Base-by-base conservation (phyloP, 2,113 vertebrate genomes). In the Lepisosteus osseus region DNA sequence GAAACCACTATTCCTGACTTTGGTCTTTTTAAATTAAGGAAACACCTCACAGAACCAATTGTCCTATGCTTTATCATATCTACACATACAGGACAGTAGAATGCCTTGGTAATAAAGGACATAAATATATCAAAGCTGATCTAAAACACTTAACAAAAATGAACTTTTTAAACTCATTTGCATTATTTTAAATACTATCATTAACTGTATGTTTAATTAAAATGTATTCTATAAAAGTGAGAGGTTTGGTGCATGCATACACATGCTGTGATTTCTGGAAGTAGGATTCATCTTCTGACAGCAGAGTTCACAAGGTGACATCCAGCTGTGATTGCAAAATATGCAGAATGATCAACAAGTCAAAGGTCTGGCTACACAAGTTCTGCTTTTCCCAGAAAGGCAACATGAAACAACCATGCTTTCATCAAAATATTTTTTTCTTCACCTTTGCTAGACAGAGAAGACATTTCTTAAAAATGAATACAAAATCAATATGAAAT, bases 171-270 rank as follows among this genome's bases (percentile, higher is more conserved):
- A 51, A 56, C 61, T 45, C 41, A 61, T 71, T 59, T 61, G 17
- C 57, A 75, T 65, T 12, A 15, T 41, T 29, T 64, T 59, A 69
- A 67, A 70, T 75, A 47, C 65, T 72, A 66, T 70, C 44, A 75
- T 77, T 80, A 67, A 67, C 65, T 55, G 54, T 13, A 7, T 51
- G 63, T 54, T 54, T 66, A 45, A 74, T 72, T 69, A 29, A 45
- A 47, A 63, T 29, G 54, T 40, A 59, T 68, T 70, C 41, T 7
- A 65, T 73, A 62, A 57, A 55, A 40, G 57, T 68, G 68, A 62
- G 56, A 69, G 65, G 55, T 47, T 61, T 56, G 66, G 77, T 71
- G 0, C 3, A 13, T 44, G 73, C 64, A 73, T 59, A 75, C 67
- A 70, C 73, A 73, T 11, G 70, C 68, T 70, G 59, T 59, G 54